Evolutionary conservation across 2,113 vertebrate species (phyloP), one percentile per base, ranked within the genome.

Genomic region (Pontoporia blainvillei): DNA sequence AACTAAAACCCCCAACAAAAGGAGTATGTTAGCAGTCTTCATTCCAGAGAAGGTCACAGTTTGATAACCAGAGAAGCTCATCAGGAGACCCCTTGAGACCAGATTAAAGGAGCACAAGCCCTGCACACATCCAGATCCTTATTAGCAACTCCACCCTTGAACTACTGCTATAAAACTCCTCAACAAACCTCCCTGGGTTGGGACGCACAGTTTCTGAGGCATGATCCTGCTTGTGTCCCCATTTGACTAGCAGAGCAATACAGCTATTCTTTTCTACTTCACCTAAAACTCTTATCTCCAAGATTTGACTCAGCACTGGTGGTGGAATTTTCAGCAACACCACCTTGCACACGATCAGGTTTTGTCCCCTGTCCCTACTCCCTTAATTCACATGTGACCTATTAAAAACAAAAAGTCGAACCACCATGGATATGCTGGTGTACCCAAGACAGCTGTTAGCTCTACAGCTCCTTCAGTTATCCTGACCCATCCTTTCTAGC

Each of bases 141-240:
- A 52, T 12, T 29, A 21, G 29, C 44, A 21, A 0, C 9, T 17
- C 1, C 1, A 3, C 44, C 72, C 29, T 44, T 31, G 72, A 75
- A 31, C 72, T 4, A 17, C 29, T 3, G 72, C 29, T 10, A 0
- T 3, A 20, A 12, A 7, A 34, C 17, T 49, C 44, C 15, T 34
- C 73, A 20, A 8, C 44, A 52, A 21, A 34, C 1, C 31, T 12
- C 20, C 31, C 29, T 44, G 0, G 2, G 9, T 0, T 21, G 73
- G 44, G 46, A 52, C 46, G 34, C 44, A 6, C 46, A 2, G 29
- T 31, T 11, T 52, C 20, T 76, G 17, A 21, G 73, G 46, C 17
- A 20, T 5, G 11, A 49, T 29, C 44, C 15, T 9, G 27, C 8
- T 10, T 39, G 4, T 46, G 8, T 10, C 41, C 41, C 72, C 29